These are phyloP conservation scores for Nymphalis urticae DNA, from an alignment of 2,888 invertebrate genomes.

Conservation along the genomic window DNA sequence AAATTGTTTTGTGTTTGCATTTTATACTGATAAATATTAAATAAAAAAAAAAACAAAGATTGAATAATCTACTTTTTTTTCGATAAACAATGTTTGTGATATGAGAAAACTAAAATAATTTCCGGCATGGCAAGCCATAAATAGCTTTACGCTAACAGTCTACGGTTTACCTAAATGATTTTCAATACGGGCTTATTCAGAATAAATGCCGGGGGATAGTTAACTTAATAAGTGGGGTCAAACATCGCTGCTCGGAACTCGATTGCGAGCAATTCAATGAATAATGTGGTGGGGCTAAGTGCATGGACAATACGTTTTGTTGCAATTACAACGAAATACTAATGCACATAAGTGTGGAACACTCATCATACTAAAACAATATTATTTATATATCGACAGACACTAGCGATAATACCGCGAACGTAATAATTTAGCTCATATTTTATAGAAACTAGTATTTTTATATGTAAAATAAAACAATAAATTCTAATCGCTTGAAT, in stretches of 20 bases:
- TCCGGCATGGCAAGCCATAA: neutral
- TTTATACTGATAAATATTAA: neutral
- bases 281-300: conserved; percentile 28
- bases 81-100: too few species aligned
- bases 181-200: conserved; percentile 33
- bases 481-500: too few species aligned
- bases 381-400: too few species aligned
- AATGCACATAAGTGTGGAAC: neutral
- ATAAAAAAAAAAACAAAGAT: too few species aligned
- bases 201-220: conserved; percentile 34
- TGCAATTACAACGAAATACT: conserved; percentile 1
- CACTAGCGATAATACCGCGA: too few species aligned
- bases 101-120: too few species aligned
- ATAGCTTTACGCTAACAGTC: neutral
- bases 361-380: too few species aligned
- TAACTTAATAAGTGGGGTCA: conserved; percentile 45
- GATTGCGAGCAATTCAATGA: conserved; percentile 39
- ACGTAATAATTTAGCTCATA: too few species aligned
- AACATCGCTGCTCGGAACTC: conserved; percentile 39
- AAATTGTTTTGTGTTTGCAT: neutral
- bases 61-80: too few species aligned
- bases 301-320: conserved; percentile 16
- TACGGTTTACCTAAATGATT: conserved; percentile 25
- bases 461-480: too few species aligned
- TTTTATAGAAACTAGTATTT: too few species aligned